Percentiles rank a stretch among this genome's conserved stretches.
These are phyloP conservation scores for Brachylomia viminalis DNA, from an alignment of 2,888 invertebrate species.

Conservation along the genomic window DNA sequence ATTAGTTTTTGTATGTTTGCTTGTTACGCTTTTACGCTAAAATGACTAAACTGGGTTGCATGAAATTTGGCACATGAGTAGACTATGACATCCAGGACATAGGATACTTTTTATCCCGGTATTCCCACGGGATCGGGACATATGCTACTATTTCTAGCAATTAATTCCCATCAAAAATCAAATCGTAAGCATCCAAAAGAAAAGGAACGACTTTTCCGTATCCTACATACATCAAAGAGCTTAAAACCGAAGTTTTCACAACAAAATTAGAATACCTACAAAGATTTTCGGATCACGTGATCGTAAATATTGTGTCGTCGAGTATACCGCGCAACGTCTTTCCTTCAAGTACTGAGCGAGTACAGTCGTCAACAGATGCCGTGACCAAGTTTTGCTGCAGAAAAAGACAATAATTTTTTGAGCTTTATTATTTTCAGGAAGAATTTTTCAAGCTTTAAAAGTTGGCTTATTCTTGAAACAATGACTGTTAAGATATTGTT, in stretches of 20 bases:
- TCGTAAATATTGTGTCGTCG: constrained; percentile 65
- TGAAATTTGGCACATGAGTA: too few species aligned
- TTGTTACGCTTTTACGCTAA: too few species aligned
- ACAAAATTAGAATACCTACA: constrained; percentile 49
- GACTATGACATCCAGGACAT: too few species aligned
- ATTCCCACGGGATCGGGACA: too few species aligned
- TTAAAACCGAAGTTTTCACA: constrained; percentile 38
- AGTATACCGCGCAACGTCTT: constrained; percentile 50
- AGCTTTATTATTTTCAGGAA: not conserved
- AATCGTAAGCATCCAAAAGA: not conserved
- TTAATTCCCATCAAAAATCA: not conserved
- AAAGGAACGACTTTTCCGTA: constrained; percentile 7
- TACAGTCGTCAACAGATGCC: constrained; percentile 52
- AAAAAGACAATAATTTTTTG: constrained; percentile 3
- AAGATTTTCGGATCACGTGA: constrained; percentile 56
- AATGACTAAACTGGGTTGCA: too few species aligned
- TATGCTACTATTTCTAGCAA: not conserved
- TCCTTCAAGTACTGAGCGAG: constrained; percentile 37
- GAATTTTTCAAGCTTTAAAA: not conserved
- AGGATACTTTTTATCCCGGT: too few species aligned
- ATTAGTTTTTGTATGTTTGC: too few species aligned
- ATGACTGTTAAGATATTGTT: not conserved
- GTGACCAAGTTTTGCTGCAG: constrained; percentile 42
- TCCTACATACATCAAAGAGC: constrained; percentile 20
- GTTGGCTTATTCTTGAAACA: not conserved